phyloP scores from a whole-genome alignment of 2,797 vertebrate species.

The Parambassis ranga region DNA sequence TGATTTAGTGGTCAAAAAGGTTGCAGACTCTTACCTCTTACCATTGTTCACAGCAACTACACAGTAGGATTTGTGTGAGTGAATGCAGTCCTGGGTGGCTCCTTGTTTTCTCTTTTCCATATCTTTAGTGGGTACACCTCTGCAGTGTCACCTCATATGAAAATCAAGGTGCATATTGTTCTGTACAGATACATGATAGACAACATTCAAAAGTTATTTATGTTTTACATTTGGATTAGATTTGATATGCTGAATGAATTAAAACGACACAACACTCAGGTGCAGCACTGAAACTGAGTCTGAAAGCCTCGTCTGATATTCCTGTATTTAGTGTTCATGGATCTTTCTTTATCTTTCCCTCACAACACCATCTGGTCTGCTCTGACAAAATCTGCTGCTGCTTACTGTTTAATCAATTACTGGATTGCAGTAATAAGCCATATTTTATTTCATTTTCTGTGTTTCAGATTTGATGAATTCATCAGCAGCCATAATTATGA shows the following conservation, averaged over 20 bases:
- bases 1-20: slow-evolving; percentile 12
- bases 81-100: background rate
- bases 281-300: slow-evolving; percentile 25
- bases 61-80: background rate
- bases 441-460: slow-evolving; percentile 13
- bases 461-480: slow-evolving; percentile 16
- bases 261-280: slow-evolving; percentile 57
- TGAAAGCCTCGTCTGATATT: slow-evolving; percentile 53
- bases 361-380: slow-evolving; percentile 51
- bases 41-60: background rate
- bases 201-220: too few species aligned
- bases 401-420: slow-evolving; percentile 45
- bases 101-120: background rate
- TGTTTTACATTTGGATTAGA: too few species aligned
- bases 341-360: slow-evolving; percentile 53
- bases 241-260: too few species aligned
- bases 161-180: too few species aligned
- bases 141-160: too few species aligned
- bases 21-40: slow-evolving; percentile 12
- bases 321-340: slow-evolving; percentile 57
- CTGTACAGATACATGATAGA: background rate
- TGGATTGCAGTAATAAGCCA: slow-evolving; percentile 32
- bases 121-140: too few species aligned
- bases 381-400: background rate
- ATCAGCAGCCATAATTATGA: background rate